phyloP scores from a whole-genome alignment of 35 echinoderm and acorn worm species.

The Lytechinus variegatus region DNA sequence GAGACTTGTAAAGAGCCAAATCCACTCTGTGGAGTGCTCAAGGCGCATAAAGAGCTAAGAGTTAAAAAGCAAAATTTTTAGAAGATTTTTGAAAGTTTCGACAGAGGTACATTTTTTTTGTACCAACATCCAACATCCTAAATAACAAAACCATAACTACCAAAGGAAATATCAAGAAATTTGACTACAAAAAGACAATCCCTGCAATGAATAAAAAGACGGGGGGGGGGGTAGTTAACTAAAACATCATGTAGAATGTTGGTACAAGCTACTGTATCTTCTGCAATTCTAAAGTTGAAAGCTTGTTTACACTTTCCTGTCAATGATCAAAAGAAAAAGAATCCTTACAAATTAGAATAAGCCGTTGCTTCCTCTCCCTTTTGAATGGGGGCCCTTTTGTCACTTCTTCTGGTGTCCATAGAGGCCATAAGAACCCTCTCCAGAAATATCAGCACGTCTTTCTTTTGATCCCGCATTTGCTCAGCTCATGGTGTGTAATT shows the following conservation, averaged over 20 bases:
- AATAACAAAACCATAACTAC: no score
- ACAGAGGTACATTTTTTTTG: no score
- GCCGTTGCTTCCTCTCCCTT: not conserved
- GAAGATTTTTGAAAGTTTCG: no score
- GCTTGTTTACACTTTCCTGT: not conserved
- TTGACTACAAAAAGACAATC: no score
- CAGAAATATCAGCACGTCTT: not conserved
- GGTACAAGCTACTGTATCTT: not conserved
- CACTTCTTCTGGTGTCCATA: not conserved
- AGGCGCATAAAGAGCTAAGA: no score
- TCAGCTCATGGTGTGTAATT: not conserved
- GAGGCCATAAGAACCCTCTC: not conserved
- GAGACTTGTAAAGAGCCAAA: no score
- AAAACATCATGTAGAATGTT: not conserved
- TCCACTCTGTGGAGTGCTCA: no score
- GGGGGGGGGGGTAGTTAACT: no score
- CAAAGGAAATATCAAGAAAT: no score
- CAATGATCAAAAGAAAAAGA: not conserved
- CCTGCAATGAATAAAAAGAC: no score
- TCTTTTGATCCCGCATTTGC: not conserved
- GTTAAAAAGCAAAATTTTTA: no score
- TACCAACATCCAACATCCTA: no score
- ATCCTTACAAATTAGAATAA: conserved; percentile 4
- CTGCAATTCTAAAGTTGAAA: not conserved
- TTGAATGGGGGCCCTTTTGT: not conserved